Evolutionary conservation across 2,888 invertebrate species (phyloP).

Genomic region (Hanleya hanleyi): DNA sequence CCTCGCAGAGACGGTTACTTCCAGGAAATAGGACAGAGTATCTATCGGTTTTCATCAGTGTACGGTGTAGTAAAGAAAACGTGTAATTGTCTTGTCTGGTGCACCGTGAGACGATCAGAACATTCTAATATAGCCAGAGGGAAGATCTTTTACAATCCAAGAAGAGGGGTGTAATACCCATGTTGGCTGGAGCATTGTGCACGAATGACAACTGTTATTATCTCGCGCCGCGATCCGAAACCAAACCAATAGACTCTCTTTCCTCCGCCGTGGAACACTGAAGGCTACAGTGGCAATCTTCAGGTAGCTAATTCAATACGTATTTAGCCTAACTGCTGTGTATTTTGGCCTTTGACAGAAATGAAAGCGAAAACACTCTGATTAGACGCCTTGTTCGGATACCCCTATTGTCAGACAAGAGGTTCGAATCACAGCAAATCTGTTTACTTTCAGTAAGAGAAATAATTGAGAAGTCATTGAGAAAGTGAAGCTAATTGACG

Average conservation of each 20-base stretch:
- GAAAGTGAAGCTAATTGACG: background rate
- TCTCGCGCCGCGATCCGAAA: background rate
- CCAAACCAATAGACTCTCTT: background rate
- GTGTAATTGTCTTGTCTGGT: no score
- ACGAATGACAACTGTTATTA: no score
- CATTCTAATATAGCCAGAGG: no score
- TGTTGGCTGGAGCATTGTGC: no score
- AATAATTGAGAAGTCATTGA: background rate
- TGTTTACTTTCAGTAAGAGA: background rate
- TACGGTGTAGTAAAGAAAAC: no score
- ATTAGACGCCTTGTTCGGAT: constrained; percentile 1
- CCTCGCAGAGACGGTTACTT: background rate
- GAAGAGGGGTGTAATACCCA: no score
- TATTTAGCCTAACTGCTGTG: background rate
- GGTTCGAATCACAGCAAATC: background rate
- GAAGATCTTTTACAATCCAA: no score
- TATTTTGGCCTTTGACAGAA: background rate
- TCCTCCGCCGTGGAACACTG: background rate
- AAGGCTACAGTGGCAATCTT: background rate
- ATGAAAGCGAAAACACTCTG: background rate
- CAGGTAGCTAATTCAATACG: background rate
- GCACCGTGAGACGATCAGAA: no score
- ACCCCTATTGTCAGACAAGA: background rate
- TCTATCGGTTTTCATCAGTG: no score
- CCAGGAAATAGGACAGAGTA: background rate